phyloP scores from a whole-genome alignment of 2,113 vertebrate genomes.

The Drymodes brunneopygia region DNA sequence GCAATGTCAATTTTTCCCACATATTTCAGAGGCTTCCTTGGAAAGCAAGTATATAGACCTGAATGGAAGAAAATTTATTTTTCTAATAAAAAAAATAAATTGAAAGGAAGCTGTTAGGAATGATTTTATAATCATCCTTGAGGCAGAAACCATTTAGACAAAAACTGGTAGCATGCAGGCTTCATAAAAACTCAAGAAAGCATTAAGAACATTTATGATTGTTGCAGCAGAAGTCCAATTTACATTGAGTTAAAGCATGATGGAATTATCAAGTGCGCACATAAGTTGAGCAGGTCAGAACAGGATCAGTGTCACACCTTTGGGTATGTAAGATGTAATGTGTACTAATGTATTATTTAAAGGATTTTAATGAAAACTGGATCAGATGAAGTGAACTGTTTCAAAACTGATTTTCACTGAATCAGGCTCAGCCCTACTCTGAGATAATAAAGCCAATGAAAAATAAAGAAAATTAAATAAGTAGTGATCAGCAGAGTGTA shows the following conservation, averaged over 20 bases:
- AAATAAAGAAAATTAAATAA: constrained; percentile 57
- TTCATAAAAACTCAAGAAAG: neutral
- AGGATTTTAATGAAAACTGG: constrained; percentile 63
- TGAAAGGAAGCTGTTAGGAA: neutral
- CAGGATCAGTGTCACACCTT: neutral
- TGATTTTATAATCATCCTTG: constrained; percentile 7
- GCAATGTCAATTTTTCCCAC: neutral
- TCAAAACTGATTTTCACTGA: constrained; percentile 64
- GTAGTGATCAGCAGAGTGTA: constrained; percentile 23
- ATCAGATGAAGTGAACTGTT: constrained; percentile 57
- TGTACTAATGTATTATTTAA: constrained; percentile 61
- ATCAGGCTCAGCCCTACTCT: neutral
- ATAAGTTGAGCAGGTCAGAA: neutral
- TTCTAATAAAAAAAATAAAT: constrained; percentile 29
- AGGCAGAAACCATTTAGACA: neutral
- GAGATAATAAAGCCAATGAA: constrained; percentile 41
- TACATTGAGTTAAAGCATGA: neutral
- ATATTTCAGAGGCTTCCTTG: neutral
- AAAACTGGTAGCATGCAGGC: neutral
- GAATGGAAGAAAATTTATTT: constrained; percentile 9
- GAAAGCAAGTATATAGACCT: neutral
- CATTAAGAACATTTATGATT: neutral
- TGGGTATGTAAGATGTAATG: constrained; percentile 6
- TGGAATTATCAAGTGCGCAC: neutral
- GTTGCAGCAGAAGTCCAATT: constrained; percentile 24